phyloP scores from a whole-genome alignment of 2,797 vertebrate species.

The Peromyscus melanophrys region DNA sequence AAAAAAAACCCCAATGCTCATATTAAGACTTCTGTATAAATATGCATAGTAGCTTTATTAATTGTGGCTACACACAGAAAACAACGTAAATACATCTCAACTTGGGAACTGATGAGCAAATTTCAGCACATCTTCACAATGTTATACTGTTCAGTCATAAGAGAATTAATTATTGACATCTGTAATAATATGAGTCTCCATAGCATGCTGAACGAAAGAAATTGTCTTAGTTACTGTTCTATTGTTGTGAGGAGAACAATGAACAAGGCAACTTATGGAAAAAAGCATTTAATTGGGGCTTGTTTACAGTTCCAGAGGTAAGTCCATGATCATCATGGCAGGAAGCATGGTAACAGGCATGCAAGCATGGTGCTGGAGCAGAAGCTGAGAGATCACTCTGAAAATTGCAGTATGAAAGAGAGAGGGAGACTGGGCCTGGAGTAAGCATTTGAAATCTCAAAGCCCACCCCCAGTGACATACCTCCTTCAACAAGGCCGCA shows the following conservation, averaged over 20 bases:
- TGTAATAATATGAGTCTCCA: not conserved
- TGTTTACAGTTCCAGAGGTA: not conserved
- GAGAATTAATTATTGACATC: not conserved
- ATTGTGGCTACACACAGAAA: not conserved
- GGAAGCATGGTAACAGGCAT: not conserved
- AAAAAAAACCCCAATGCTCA: not conserved
- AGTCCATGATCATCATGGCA: no score
- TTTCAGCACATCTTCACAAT: not conserved
- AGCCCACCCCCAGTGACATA: not conserved
- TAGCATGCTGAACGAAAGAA: not conserved
- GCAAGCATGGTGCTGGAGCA: not conserved
- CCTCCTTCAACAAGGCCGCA: not conserved
- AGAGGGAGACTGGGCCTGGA: not conserved
- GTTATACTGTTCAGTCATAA: not conserved
- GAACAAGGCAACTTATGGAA: not conserved
- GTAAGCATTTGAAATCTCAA: not conserved
- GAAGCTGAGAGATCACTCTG: not conserved
- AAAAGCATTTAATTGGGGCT: not conserved
- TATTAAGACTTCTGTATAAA: constrained; percentile 10
- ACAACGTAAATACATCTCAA: not conserved
- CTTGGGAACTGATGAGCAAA: not conserved
- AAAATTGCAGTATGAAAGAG: not conserved
- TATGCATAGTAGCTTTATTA: constrained; percentile 5
- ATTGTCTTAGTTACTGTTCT: not conserved
- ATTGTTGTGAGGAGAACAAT: not conserved